Evolutionary conservation across 53 echinoderm and acorn worm genomes (phyloP), one percentile per base, ranked within the genome.

Genomic region (Paracentrotus lividus): DNA sequence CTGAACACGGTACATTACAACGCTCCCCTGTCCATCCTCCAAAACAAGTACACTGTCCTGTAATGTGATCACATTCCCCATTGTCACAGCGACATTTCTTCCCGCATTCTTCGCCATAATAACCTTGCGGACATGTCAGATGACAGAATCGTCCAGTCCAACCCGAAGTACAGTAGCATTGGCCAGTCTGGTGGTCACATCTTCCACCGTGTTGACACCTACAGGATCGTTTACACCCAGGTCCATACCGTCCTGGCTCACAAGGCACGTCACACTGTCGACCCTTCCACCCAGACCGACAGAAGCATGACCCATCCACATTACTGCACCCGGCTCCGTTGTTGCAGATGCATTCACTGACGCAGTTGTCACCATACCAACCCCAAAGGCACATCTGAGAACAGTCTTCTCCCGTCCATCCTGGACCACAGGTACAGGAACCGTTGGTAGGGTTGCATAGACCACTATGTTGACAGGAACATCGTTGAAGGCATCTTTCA

Each of bases 221-320:
- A 20, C 92, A 92, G n/a, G 57, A 8, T 42, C 92, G 53, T 27
- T 92, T 92, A 40, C 92, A 92, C n/a, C 92, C 92, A 42, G 92
- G 92, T 42, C 92, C 96, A 47, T 85, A 96, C 45, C 68, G 91
- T 36, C 96, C 96, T 18, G 94, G 60, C 21, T 93, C 49, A 53
- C 96, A 96, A 1, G 94, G 84, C 21, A 55, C 14, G 58, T 94
- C 88, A 67, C 97, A 97, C 23, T 93, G 42, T 9, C 84, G 52
- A 13, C 95, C 97, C 45, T 75, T 91, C 95, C 95, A 97, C 15
- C 97, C 97, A 49, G 95, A 94, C 21, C 90, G 59, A 85, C 96
- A 96, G 61, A 90, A 94, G 86, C 96, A 96, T 5, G 81, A 43
- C 6, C 96, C 96, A 15, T 94, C 95, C 60, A 95, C 93, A 36